Evolutionary conservation across 1,140 invertebrate species (phyloP).

Genomic region (Anastrepha obliqua): DNA sequence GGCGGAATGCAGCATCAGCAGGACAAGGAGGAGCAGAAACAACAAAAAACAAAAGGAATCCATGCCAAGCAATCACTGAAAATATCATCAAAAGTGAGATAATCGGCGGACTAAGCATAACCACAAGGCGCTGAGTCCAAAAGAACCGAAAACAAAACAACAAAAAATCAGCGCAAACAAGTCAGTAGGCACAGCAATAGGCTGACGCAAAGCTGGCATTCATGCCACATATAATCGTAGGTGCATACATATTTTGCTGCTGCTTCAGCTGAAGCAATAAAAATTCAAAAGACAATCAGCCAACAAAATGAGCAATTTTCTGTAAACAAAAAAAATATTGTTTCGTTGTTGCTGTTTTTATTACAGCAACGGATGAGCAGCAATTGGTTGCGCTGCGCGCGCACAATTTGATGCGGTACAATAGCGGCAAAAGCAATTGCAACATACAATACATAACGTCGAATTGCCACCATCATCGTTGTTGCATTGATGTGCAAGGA

Average conservation of each 20-base stretch:
- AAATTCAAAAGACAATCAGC: constrained; percentile 46
- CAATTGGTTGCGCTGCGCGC: constrained; percentile 36
- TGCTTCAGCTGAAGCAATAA: neutral
- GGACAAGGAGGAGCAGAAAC: neutral
- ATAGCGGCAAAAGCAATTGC: neutral
- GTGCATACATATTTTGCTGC: neutral
- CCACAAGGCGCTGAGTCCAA: constrained; percentile 39
- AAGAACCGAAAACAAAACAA: neutral
- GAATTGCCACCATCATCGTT: constrained; percentile 2
- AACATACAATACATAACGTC: constrained; percentile 7
- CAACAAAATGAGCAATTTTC: constrained; percentile 47
- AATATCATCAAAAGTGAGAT: constrained; percentile 50
- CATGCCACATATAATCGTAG: neutral
- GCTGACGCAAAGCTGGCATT: constrained; percentile 26
- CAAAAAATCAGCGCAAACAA: neutral
- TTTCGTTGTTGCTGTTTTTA: neutral
- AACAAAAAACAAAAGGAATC: constrained; percentile 1
- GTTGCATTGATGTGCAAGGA: neutral
- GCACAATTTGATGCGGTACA: constrained; percentile 43
- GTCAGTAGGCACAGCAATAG: neutral
- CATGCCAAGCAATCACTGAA: constrained; percentile 24
- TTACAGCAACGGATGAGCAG: neutral
- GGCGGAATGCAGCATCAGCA: neutral
- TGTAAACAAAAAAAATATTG: constrained; percentile 14
- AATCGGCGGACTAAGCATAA: constrained; percentile 48